A percentile compares a stretch with the other conserved stretches of the same genome.
phyloP scores from a whole-genome alignment of 2,888 invertebrate species.

The Sisyra terminalis region DNA sequence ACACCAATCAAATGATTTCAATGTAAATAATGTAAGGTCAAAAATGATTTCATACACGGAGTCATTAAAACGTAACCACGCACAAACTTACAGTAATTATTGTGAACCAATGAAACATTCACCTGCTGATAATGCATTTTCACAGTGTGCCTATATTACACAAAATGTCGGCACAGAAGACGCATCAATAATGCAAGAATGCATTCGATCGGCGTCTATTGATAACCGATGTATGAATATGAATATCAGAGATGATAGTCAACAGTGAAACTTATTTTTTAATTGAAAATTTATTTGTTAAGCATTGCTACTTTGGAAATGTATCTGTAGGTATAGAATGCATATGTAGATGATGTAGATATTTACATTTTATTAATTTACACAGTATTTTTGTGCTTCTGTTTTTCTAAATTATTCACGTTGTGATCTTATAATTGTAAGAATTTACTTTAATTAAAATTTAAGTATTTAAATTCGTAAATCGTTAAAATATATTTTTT shows the following conservation, averaged over 20 bases:
- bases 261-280: neutral
- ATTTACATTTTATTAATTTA: no score
- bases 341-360: no score
- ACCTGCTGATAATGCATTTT: neutral
- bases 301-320: no score
- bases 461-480: no score
- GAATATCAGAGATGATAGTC: neutral
- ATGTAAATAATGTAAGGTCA: neutral
- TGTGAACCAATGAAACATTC: constrained; percentile 8
- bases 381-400: no score
- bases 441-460: no score
- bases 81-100: neutral
- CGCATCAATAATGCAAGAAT: constrained; percentile 3
- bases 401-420: no score
- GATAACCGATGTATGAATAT: neutral
- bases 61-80: no score
- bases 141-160: neutral
- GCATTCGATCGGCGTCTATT: neutral
- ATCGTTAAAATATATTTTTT: no score
- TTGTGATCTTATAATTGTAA: no score
- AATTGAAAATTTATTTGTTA: no score
- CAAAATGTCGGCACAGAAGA: neutral
- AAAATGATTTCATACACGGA: neutral
- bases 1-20: neutral
- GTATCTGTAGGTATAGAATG: no score